Evolutionary conservation across 2,797 vertebrate genomes (phyloP), one percentile per base, ranked within the genome.

Genomic region (Galago senegalensis): DNA sequence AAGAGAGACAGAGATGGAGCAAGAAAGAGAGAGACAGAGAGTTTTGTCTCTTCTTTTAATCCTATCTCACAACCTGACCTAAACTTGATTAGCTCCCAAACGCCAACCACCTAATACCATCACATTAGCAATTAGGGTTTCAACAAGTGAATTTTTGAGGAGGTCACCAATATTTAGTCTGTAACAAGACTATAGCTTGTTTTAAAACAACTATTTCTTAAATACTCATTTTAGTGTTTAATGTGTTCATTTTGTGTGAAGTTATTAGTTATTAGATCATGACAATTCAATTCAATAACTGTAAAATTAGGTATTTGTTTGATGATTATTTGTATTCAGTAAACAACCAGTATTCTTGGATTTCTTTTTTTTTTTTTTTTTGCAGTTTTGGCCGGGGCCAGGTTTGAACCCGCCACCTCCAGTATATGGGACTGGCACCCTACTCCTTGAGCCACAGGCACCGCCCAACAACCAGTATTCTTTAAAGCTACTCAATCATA

Each of bases 401-500:
- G n/a, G n/a, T n/a, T n/a, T n/a, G n/a, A n/a, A n/a, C n/a, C n/a
- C n/a, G n/a, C n/a, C n/a, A n/a, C n/a, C n/a, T n/a, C n/a, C n/a
- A n/a, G n/a, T n/a, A n/a, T n/a, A n/a, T n/a, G n/a, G n/a, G n/a
- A n/a, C n/a, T n/a, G n/a, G n/a, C n/a, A n/a, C n/a, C n/a, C n/a
- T n/a, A n/a, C n/a, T n/a, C n/a, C n/a, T n/a, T n/a, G n/a, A n/a
- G n/a, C n/a, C n/a, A n/a, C n/a, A n/a, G n/a, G n/a, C n/a, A n/a
- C n/a, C n/a, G n/a, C n/a, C n/a, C n/a, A 16, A 92, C 40, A 93
- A 87, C 2, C 17, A 91, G 5, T 3, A 80, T 49, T 94, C 40
- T 56, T 34, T 72, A 70, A 75, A 96, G 85, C n/a, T 76, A 80
- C 11, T 75, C 7, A 91, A 4, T 73, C 92, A 60, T 60, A 89